Base-by-base conservation (phyloP, 2,888 invertebrate species). In the Amblyjoppa fuscipennis region DNA sequence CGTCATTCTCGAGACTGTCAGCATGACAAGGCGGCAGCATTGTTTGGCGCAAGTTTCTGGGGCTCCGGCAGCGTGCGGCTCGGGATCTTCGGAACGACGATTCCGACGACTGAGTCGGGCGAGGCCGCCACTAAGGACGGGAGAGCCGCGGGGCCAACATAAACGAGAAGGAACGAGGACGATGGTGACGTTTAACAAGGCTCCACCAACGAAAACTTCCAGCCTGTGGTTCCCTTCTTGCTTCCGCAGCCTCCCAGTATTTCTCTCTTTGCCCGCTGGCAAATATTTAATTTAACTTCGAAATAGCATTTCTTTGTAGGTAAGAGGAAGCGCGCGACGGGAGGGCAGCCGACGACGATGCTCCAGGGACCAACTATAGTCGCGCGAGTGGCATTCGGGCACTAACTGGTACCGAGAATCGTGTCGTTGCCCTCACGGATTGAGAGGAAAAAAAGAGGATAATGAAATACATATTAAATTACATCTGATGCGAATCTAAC, bases 221-320 rank as follows among this genome's bases (percentile, higher is more conserved):
- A 77, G 64, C 6, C 2, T 6, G 34, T 7, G 16, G 13, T 49
- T 49, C 16, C 16, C 45, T 64, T 64, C 64, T 34, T 59, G 75
- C 79, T 81, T 38, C 70, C 61, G 49, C 59, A 76, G 53, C 64
- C 61, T 74, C 49, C 41, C 66, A 68, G 71, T 75, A 56, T 66
- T 41, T 41, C 53, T 73, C 77, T 68, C 49, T 41, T 69, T 41
- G 49, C 66, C 66, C 45, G 78, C 73, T 64, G 28, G 83, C 87
- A 88, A 88, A 89, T 89, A 90, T 88, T 89, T 89, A 89, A 90
- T 90, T 89, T 89, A 90, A 90, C 89, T 90, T 90, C 77, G 88
- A 81, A 89, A 89, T 88, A 87, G 88, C 88, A 85, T 88, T 64
- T 89, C 86, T 86, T 84, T 86, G 87, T 83, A 70, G 76, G 73